Evolutionary conservation across 2,113 vertebrate genomes (phyloP), one percentile per base, ranked within the genome.

Genomic region (Chaetura pelagica): DNA sequence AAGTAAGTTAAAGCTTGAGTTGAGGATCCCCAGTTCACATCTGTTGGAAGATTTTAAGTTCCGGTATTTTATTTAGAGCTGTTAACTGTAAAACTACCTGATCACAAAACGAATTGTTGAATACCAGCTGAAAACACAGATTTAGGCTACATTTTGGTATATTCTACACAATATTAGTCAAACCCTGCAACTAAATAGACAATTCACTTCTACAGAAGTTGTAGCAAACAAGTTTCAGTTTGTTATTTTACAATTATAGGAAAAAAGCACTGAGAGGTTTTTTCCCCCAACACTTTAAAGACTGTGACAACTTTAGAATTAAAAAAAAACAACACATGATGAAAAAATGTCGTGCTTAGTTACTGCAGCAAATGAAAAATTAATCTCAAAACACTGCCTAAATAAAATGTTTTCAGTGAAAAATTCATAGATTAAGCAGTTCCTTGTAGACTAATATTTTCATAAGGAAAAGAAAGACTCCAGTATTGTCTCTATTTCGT

Each of bases 1-100:
- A 99, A 98, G 93, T 99, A 99, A 55, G 99, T 99, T 98, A 99
- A 97, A 32, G 99, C 99, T 98, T 99, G 99, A 3, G 99, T 99
- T 11, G 99, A 99, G 3, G 99, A 99, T 44, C 99, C 99, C 99
- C 99, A 99, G 97, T 99, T 99, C 90, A 99, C 99, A 98, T 99
- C 99, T 99, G 98, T 92, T 93, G 58, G 57, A 90, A 95, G 38
- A 95, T 35, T 29, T 11, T 15, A 79, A 38, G 29, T 92, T 85
- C 21, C 55, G 57, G 0, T 10, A 55, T 54, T 29, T 75, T 84
- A 73, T 6, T 86, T 49, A 49, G 15, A 87, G 34, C 2, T 71
- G 24, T 57, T 72, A 4, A 19, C 11, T 35, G 4, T 42, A 71
- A 62, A 78, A 66, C 42, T 12, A 44, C 16, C 7, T 4, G 2